These are phyloP conservation scores for Microcaecilia unicolor DNA, from an alignment of 2,797 vertebrate species.

Conservation along the genomic window DNA sequence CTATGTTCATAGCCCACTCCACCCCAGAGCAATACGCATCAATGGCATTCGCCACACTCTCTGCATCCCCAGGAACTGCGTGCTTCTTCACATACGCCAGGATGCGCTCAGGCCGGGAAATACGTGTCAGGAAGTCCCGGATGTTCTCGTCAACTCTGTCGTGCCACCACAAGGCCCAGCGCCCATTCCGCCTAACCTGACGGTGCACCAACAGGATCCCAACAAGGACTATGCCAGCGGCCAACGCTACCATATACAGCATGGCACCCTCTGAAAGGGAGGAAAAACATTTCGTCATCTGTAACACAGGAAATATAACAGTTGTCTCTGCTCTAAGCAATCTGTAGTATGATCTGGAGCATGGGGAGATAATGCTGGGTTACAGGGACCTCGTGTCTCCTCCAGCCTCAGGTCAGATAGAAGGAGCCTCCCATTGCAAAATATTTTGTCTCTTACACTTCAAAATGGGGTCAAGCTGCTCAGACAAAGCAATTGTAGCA, in stretches of 20 bases:
- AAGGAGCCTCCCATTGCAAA: too few species aligned
- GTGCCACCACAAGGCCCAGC: slow-evolving; percentile 52
- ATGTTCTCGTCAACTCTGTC: slow-evolving; percentile 40
- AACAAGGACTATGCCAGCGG: slow-evolving; percentile 24
- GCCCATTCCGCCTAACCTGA: slow-evolving; percentile 40
- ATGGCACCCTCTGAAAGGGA: too few species aligned
- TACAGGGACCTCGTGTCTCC: too few species aligned
- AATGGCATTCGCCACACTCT: slow-evolving; percentile 48
- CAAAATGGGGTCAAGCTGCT: too few species aligned
- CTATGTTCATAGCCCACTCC: slow-evolving; percentile 68
- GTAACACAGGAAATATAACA: too few species aligned
- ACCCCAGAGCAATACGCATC: slow-evolving; percentile 50
- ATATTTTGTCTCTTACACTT: too few species aligned
- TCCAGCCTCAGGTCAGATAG: too few species aligned
- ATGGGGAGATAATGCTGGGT: too few species aligned
- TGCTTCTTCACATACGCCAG: slow-evolving; percentile 46
- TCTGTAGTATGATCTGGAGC: too few species aligned
- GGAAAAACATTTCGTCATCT: too few species aligned
- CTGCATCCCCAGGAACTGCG: slow-evolving; percentile 50
- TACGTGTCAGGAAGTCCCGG: slow-evolving; percentile 43
- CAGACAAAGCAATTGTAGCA: too few species aligned
- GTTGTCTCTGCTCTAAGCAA: too few species aligned
- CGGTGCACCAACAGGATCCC: slow-evolving; percentile 44
- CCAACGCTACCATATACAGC: slow-evolving; percentile 31
- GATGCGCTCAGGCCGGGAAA: slow-evolving; percentile 52